Evolutionary conservation across 2,888 invertebrate genomes (phyloP).

Genomic region (Agriopis marginaria): DNA sequence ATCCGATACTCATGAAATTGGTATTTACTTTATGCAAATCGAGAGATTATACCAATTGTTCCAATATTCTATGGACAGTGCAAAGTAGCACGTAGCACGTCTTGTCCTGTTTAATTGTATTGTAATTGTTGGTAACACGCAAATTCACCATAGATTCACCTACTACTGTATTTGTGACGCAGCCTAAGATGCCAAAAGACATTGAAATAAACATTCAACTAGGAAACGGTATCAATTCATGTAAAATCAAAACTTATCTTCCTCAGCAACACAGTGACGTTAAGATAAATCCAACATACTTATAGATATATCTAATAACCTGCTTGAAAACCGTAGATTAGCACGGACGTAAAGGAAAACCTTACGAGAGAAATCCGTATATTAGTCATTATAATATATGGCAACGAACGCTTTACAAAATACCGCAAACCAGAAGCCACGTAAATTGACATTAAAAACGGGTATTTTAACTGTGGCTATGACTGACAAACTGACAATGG

Average conservation of each 20-base stretch:
- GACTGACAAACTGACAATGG: conserved; percentile 17
- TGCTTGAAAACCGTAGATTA: neutral
- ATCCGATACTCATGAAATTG: conserved; percentile 44
- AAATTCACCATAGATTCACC: neutral
- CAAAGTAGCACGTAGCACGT: conserved; percentile 18
- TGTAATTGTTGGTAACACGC: conserved; percentile 10
- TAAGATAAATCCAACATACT: neutral
- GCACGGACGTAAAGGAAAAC: neutral
- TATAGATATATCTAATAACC: neutral
- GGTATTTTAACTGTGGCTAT: neutral
- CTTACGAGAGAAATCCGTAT: no score
- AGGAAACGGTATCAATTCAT: neutral
- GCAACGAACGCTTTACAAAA: neutral
- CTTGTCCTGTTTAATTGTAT: conserved; percentile 21
- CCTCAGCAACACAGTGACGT: conserved; percentile 2
- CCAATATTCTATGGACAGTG: conserved; percentile 28
- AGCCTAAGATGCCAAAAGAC: no score
- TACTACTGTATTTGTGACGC: no score
- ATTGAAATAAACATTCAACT: neutral
- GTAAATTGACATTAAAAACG: no score
- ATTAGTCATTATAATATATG: no score
- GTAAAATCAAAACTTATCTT: neutral
- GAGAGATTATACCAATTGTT: conserved; percentile 37
- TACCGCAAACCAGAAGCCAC: neutral
- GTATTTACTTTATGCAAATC: conserved; percentile 46